Conservation (phyloP, 2,888 invertebrate genomes). For the Phorcus lineatus region DNA sequence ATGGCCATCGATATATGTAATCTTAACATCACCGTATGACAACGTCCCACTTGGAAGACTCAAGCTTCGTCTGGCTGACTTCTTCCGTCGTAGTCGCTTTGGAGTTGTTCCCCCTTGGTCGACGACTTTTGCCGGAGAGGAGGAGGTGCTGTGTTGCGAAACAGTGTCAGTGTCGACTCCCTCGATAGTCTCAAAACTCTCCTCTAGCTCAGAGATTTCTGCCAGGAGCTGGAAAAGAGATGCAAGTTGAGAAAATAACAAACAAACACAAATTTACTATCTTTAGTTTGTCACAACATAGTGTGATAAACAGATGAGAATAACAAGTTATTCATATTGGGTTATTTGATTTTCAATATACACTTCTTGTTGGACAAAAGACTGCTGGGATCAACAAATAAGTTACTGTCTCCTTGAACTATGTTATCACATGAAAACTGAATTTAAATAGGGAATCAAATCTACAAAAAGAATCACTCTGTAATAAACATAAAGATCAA, state of each 20-base stretch:
- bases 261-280: neutral
- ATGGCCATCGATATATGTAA: slow-evolving; percentile 44
- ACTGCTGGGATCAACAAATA: too few species aligned
- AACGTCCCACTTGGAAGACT: slow-evolving; percentile 46
- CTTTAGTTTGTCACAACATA: too few species aligned
- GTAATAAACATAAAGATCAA: too few species aligned
- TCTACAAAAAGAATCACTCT: too few species aligned
- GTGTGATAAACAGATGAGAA: too few species aligned
- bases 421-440: too few species aligned
- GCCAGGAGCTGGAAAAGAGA: slow-evolving; percentile 61
- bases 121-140: neutral
- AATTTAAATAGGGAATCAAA: too few species aligned
- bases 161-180: neutral
- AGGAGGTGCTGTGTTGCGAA: neutral
- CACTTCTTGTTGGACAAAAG: too few species aligned
- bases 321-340: too few species aligned
- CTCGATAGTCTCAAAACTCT: slow-evolving; percentile 33
- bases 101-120: slow-evolving; percentile 1
- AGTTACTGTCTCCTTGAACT: too few species aligned
- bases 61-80: slow-evolving; percentile 38
- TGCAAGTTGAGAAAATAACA: neutral
- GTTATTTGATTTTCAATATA: too few species aligned
- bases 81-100: slow-evolving; percentile 1
- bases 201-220: slow-evolving; percentile 67
- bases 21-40: slow-evolving; percentile 44